phyloP scores from a whole-genome alignment of 2,888 invertebrate species.

The Agriopis leucophaearia region DNA sequence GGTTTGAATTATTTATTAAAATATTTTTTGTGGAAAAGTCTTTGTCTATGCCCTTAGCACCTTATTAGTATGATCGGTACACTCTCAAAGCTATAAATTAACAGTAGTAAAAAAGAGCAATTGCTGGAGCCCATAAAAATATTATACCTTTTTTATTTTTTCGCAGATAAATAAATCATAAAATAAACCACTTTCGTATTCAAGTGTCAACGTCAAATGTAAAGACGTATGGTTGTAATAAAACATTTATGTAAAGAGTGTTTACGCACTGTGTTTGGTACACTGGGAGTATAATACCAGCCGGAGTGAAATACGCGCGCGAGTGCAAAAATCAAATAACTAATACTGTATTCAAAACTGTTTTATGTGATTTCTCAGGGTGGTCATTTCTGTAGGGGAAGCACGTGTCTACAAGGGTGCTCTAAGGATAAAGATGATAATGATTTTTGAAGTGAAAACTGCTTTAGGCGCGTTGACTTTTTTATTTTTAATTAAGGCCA shows the following conservation, averaged over 20 bases:
- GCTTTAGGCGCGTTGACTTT: no score
- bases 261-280: slow-evolving; percentile 24
- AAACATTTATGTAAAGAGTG: slow-evolving; percentile 54
- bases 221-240: slow-evolving; percentile 58
- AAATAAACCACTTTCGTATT: slow-evolving; percentile 50
- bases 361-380: no score
- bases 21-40: background rate
- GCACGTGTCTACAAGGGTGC: no score
- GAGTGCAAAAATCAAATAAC: background rate
- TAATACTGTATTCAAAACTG: background rate
- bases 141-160: slow-evolving; percentile 30
- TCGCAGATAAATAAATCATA: slow-evolving; percentile 31
- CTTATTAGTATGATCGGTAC: slow-evolving; percentile 21
- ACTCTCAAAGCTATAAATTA: slow-evolving; percentile 20
- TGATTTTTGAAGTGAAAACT: no score
- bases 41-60: background rate
- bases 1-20: background rate
- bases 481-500: no score
- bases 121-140: slow-evolving; percentile 17
- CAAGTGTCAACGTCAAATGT: slow-evolving; percentile 55
- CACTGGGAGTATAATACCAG: no score
- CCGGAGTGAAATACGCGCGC: background rate
- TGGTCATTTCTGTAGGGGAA: no score
- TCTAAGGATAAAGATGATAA: no score
- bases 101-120: slow-evolving; percentile 23